A percentile compares a stretch with the other conserved stretches of the same genome.
These are phyloP conservation scores for Platycnemis pennipes DNA, from an alignment of 2,888 invertebrate genomes.

Conservation along the genomic window DNA sequence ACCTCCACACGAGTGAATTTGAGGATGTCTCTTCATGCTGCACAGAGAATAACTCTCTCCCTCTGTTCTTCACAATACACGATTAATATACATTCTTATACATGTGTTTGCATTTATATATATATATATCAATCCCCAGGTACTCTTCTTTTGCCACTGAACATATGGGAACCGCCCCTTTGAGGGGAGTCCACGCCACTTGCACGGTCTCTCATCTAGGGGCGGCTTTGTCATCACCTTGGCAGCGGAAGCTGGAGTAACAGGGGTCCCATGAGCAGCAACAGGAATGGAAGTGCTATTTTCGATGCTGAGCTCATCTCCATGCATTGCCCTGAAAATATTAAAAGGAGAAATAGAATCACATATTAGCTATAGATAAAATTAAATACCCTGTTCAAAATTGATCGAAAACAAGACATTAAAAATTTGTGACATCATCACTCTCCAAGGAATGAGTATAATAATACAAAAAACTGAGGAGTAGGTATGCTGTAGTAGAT, in stretches of 20 bases:
- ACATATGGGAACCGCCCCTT: constrained; percentile 60
- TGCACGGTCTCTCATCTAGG: constrained; percentile 67
- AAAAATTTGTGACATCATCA: no score
- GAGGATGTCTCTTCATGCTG: constrained; percentile 41
- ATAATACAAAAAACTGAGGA: no score
- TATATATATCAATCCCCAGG: constrained; percentile 54
- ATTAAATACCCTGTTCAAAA: no score
- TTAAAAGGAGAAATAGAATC: neutral
- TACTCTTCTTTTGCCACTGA: constrained; percentile 54
- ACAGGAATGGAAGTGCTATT: constrained; percentile 11
- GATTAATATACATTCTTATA: constrained; percentile 37
- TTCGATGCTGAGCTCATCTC: constrained; percentile 60
- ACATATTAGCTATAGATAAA: no score
- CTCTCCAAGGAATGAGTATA: no score
- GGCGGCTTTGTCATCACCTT: constrained; percentile 67
- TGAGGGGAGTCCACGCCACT: constrained; percentile 65
- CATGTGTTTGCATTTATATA: constrained; percentile 9
- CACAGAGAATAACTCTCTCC: constrained; percentile 41
- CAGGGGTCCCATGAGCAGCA: constrained; percentile 46
- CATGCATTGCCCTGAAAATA: constrained; percentile 49
- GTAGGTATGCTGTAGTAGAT: no score
- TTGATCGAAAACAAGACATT: no score
- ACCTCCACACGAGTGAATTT: constrained; percentile 44
- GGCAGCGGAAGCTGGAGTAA: constrained; percentile 46
- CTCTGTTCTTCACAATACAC: constrained; percentile 55